Percentiles rank a stretch among this genome's conserved stretches.
These are phyloP conservation scores for Strigamia transsilvanica DNA, from an alignment of 2,888 invertebrate genomes.

Conservation along the genomic window DNA sequence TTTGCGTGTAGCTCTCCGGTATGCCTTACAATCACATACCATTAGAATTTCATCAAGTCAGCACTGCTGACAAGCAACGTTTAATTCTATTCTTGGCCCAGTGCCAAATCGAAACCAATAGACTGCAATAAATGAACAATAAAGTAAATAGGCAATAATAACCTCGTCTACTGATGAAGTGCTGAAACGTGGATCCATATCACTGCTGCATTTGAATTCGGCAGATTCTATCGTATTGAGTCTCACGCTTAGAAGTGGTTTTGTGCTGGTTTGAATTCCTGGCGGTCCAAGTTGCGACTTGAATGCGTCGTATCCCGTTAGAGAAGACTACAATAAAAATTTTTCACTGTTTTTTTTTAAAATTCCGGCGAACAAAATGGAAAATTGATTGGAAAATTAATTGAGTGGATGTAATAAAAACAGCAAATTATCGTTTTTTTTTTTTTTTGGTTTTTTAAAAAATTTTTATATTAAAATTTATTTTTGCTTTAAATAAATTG, in stretches of 20 bases:
- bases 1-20: too few relatives aligned
- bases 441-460: too few relatives aligned
- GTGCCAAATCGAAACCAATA: background rate
- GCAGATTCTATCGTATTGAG: slow-evolving; percentile 26
- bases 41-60: background rate
- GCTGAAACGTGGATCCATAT: slow-evolving; percentile 51
- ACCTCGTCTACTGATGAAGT: slow-evolving; percentile 53
- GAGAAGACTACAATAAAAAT: background rate
- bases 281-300: background rate
- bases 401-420: too few relatives aligned
- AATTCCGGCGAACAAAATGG: background rate
- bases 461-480: too few relatives aligned
- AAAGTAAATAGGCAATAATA: background rate
- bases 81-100: background rate
- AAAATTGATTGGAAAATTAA: too few relatives aligned
- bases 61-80: background rate
- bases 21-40: too few relatives aligned
- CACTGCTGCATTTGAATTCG: background rate
- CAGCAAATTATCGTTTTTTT: too few relatives aligned
- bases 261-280: background rate
- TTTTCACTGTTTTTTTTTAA: background rate
- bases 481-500: too few relatives aligned
- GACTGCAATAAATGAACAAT: background rate
- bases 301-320: slow-evolving; percentile 3
- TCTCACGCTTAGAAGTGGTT: slow-evolving; percentile 14